Conservation (phyloP, 2,113 vertebrate species). For the Phrynosoma blainvillii region DNA sequence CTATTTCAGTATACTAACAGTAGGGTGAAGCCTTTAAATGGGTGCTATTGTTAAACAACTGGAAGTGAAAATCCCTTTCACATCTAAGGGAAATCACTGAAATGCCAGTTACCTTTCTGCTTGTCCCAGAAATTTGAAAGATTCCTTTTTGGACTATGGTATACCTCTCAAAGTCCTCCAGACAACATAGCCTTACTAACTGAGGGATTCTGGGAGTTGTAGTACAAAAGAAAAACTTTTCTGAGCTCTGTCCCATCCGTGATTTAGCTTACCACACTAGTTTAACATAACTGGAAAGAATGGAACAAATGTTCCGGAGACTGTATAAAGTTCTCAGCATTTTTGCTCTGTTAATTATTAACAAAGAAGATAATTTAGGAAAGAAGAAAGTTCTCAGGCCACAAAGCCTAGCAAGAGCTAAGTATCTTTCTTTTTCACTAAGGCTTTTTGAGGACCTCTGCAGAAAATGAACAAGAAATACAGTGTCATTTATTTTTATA, state of each 20-base stretch:
- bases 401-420: background rate
- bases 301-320: background rate
- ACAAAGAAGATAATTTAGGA: constrained; percentile 2
- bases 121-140: no score
- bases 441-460: background rate
- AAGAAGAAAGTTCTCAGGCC: background rate
- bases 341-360: constrained; percentile 19
- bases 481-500: background rate
- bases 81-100: background rate
- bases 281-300: background rate
- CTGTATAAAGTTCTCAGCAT: background rate
- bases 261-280: background rate
- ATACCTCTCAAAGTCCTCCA: no score
- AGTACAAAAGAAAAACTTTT: no score
- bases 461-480: background rate
- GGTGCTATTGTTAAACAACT: background rate
- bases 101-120: no score
- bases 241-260: no score
- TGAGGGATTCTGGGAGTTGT: no score
- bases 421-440: background rate
- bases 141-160: no score
- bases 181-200: no score
- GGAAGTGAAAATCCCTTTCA: background rate
- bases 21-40: background rate
- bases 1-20: no score